These are phyloP conservation scores for Sanderia malayensis DNA, from an alignment of 30 jellyfish, hydroid and myxozoan genomes.

Conservation along the genomic window DNA sequence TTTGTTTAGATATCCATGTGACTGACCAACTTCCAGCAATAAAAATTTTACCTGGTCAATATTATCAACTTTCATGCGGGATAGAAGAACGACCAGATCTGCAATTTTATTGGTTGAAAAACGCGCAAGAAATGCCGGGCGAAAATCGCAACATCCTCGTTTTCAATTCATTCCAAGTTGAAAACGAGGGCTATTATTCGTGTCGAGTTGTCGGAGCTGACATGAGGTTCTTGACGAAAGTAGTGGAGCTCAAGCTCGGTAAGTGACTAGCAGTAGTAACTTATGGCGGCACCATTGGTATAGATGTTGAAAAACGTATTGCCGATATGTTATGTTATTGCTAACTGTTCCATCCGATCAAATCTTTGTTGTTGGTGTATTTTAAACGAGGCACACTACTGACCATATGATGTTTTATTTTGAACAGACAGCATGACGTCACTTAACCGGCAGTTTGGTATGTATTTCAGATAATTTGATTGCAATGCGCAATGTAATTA, in stretches of 20 bases:
- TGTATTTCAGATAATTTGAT: no score
- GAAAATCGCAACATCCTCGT: conserved; percentile 45
- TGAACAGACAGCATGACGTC: no score
- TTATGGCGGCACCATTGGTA: no score
- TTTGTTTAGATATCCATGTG: background rate
- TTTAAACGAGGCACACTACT: no score
- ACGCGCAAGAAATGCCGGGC: conserved; percentile 66
- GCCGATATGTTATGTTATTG: no score
- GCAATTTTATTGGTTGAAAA: conserved; percentile 74
- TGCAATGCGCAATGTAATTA: no score
- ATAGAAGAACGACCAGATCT: conserved; percentile 33
- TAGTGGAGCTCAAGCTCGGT: conserved; percentile 52
- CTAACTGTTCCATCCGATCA: no score
- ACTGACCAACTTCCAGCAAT: conserved; percentile 40
- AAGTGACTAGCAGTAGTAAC: no score
- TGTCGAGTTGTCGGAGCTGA: conserved; percentile 65
- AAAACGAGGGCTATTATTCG: conserved; percentile 79
- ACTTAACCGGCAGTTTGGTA: no score
- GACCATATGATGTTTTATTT: no score
- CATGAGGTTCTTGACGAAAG: conserved; percentile 51
- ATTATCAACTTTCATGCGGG: conserved; percentile 58
- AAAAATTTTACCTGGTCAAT: conserved; percentile 54
- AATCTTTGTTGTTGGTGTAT: no score
- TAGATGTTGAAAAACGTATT: no score
- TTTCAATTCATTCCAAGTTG: conserved; percentile 57